Evolutionary conservation across 1,140 invertebrate species (phyloP), one percentile per base, ranked within the genome.

Genomic region (Drosophila ohnishii): DNA sequence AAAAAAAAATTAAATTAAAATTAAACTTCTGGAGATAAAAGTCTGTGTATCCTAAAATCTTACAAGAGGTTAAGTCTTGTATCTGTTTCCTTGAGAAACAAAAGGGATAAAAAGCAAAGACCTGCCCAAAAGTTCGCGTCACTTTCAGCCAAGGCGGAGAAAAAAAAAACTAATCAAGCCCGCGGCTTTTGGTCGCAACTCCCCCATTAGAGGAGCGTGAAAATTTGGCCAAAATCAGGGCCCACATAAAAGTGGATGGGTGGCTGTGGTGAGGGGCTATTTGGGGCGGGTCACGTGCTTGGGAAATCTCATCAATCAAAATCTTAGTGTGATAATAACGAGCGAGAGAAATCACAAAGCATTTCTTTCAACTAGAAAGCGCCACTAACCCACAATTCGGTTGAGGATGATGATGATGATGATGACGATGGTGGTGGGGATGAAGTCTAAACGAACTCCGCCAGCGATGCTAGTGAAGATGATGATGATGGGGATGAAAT

Each of bases 271-370:
- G 16, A n/a, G 47, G 30, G 25, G 6, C 30, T 2, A 50, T 28
- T 44, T 30, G 11, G 60, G 37, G 37, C 47, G 53, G 62, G 32
- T 53, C 63, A 32, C 58, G 50, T 73, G 62, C 58, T 55, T 34
- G 19, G 61, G 50, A 82, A 83, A 77, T 79, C 83, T 79, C 83
- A 86, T 86, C 83, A 87, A 86, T 86, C 83, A 86, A 86, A 86
- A 83, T 77, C 79, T 87, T 79, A 72, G 83, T 86, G 83, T 76
- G 83, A 86, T 86, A 83, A 86, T 83, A 79, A 81, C 75, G 56
- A 63, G 83, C 70, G 45, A 76, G 83, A 76, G 83, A 83, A 86
- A 87, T 86, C 83, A 82, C 83, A 87, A 75, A 78, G 59, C 79
- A 77, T 87, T 83, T 82, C 76, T 63, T 83, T 86, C 61, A 64